Base-by-base conservation (phyloP, 2,797 vertebrate species). In the Ceryle rudis region DNA sequence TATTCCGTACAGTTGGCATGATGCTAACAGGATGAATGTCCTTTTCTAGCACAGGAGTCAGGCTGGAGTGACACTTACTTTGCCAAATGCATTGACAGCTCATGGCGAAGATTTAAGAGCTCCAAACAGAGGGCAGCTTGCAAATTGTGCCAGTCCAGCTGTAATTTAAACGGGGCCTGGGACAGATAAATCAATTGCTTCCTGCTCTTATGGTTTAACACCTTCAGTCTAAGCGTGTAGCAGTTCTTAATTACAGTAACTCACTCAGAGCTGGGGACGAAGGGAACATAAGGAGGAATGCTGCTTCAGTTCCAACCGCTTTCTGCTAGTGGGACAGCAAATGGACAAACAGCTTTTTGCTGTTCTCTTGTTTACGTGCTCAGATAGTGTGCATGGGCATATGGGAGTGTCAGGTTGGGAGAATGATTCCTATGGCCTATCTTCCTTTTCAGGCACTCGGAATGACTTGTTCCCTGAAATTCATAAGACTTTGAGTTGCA, bases 361-460 rank as follows among this genome's bases (percentile, higher is more conserved):
- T 72, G 15, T 47, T 65, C 46, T 84, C 9, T 47, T 21, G 7
- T 52, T 69, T 60, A 46, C 7, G 25, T n/a, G 35, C 14, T 49
- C 41, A 46, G 14, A 29, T 15, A 55, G 6, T 5, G 8, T 47
- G n/a, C 3, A 1, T 2, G 16, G 14, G 3, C 4, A 7, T 47
- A 4, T 4, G 16, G 39, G 33, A 60, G 6, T 28, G 10, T 41
- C 22, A 69, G 8, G 14, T 7, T 44, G 39, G n/a, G 26, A 71
- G 11, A 51, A 77, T 55, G 10, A 44, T 33, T 71, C 46, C 26
- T 77, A 3, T 33, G 41, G 31, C 31, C 35, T 67, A 1, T 25
- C 52, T 52, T 47, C 22, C 31, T 73, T 83, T 72, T 42, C 20
- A 51, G n/a, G 52, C 33, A 21, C 33, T 57, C 2, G 4, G 37